phyloP scores from a whole-genome alignment of 2,797 vertebrate species.

The Graptemys geographica region DNA sequence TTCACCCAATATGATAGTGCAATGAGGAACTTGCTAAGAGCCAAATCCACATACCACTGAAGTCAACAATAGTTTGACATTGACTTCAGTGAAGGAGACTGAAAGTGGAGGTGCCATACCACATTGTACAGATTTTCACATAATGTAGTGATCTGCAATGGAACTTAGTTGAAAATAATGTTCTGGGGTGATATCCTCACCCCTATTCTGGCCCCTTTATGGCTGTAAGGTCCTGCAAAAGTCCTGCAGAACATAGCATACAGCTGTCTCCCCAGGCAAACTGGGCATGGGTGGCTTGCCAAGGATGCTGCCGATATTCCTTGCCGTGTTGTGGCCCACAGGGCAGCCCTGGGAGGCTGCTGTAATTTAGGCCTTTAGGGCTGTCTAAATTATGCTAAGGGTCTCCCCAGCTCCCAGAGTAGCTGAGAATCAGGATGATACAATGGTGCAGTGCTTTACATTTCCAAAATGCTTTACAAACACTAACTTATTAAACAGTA shows the following conservation, averaged over 20 bases:
- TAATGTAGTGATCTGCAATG: neutral
- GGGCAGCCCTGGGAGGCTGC: neutral
- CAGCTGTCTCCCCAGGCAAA: neutral
- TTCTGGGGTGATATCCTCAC: neutral
- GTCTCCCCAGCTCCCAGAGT: neutral
- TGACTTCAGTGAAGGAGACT: neutral
- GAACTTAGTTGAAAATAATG: neutral
- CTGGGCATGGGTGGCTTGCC: neutral
- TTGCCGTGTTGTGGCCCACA: neutral
- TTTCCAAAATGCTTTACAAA: slow-evolving; percentile 67
- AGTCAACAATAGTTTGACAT: neutral
- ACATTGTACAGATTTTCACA: neutral
- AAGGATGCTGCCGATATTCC: neutral
- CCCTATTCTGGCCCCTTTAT: neutral
- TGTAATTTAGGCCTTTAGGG: neutral
- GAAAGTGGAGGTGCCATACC: neutral
- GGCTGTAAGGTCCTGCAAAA: neutral
- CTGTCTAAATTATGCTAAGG: neutral
- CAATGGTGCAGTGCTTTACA: slow-evolving; percentile 26
- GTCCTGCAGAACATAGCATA: neutral
- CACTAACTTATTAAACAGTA: slow-evolving; percentile 69
- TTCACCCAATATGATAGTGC: neutral
- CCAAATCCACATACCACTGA: neutral
- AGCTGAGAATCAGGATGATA: neutral
- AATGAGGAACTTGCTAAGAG: neutral